Percentiles rank a stretch among this genome's conserved stretches.
These are phyloP conservation scores for Microdon myrmicae DNA, from an alignment of 2,888 invertebrate species.

Conservation along the genomic window DNA sequence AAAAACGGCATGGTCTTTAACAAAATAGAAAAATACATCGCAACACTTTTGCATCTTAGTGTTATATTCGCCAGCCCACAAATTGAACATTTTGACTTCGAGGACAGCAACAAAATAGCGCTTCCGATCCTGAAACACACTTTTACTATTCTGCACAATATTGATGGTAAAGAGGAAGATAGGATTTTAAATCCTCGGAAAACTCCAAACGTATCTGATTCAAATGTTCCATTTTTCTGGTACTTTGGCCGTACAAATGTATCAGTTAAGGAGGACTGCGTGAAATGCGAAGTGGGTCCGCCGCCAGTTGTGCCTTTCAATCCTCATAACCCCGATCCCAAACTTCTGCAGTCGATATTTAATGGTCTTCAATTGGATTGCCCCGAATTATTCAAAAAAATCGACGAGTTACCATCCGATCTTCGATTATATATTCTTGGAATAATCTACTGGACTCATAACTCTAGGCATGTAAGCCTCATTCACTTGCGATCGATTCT, in stretches of 20 bases:
- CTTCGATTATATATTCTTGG: conserved; percentile 61
- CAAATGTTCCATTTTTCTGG: conserved; percentile 54
- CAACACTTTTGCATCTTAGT: conserved; percentile 71
- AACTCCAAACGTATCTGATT: conserved; percentile 40
- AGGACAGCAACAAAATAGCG: conserved; percentile 72
- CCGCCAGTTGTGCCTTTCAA: conserved; percentile 52
- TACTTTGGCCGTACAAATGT: conserved; percentile 62
- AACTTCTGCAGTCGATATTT: conserved; percentile 58
- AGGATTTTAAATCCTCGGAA: too few species aligned
- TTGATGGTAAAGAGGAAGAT: conserved; percentile 53
- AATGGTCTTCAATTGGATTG: conserved; percentile 49
- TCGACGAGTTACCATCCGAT: conserved; percentile 58
- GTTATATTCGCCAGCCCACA: conserved; percentile 76
- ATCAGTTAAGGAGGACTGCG: conserved; percentile 61
- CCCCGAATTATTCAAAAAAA: conserved; percentile 55
- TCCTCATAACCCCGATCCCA: conserved; percentile 56
- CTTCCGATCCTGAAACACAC: conserved; percentile 73
- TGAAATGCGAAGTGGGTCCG: conserved; percentile 55
- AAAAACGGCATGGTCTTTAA: too few species aligned
- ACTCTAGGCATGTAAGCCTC: conserved; percentile 59
- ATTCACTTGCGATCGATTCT: conserved; percentile 61
- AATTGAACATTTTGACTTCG: conserved; percentile 75
- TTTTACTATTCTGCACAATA: conserved; percentile 66
- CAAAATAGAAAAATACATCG: too few species aligned
- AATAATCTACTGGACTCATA: conserved; percentile 63